Conservation (phyloP, 2,797 vertebrate genomes). For the Rhincodon typus region DNA sequence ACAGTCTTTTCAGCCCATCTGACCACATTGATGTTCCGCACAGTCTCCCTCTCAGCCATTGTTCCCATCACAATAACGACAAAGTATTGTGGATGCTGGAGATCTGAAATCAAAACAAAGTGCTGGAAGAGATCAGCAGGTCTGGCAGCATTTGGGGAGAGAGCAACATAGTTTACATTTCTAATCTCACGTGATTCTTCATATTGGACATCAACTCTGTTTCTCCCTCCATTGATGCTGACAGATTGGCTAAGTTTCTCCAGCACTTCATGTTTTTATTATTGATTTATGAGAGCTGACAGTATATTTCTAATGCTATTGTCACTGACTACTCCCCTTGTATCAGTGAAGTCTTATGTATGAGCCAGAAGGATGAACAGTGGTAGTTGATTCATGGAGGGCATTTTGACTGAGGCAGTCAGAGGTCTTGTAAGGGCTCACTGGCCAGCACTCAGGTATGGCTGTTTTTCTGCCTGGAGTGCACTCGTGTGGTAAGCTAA, state of each 20-base stretch:
- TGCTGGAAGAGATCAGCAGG: no score
- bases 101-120: no score
- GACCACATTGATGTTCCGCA: background rate
- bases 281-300: background rate
- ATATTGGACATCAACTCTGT: no score
- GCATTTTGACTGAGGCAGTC: background rate
- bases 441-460: background rate
- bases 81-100: no score
- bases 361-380: background rate
- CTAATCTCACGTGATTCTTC: no score
- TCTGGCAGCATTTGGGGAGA: no score
- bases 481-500: background rate
- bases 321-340: no score
- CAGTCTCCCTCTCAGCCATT: background rate
- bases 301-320: background rate
- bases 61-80: background rate
- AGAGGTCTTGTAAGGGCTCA: background rate
- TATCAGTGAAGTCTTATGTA: background rate
- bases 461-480: background rate
- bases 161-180: no score
- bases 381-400: background rate
- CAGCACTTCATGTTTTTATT: no score
- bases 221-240: no score
- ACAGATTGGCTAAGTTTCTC: no score
- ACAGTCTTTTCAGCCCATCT: background rate